These are phyloP conservation scores for Apamea epomidion DNA, from an alignment of 2,888 invertebrate species.

Conservation along the genomic window DNA sequence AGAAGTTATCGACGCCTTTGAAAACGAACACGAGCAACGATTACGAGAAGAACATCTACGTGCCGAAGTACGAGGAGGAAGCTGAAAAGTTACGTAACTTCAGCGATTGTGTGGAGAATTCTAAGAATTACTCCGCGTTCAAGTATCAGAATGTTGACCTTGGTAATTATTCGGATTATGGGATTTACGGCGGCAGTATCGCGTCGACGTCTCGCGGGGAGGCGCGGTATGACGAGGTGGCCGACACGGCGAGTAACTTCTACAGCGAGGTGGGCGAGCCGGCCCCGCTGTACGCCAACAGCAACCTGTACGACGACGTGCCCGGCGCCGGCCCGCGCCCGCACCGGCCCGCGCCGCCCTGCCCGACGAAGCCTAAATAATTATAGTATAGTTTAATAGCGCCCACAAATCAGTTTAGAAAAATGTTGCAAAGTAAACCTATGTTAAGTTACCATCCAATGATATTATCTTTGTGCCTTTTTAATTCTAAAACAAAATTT, in stretches of 20 bases:
- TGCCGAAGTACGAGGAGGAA: slow-evolving; percentile 83
- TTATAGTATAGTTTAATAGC: slow-evolving; percentile 37
- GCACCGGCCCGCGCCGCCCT: slow-evolving; percentile 91
- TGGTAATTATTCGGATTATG: slow-evolving; percentile 72
- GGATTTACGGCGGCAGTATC: slow-evolving; percentile 68
- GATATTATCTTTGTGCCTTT: slow-evolving; percentile 66
- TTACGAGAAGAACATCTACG: slow-evolving; percentile 87
- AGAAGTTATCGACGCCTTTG: slow-evolving; percentile 82
- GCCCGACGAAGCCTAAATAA: slow-evolving; percentile 84
- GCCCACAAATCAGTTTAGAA: slow-evolving; percentile 36
- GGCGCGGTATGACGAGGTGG: slow-evolving; percentile 83
- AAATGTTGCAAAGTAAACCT: slow-evolving; percentile 33
- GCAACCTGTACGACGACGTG: slow-evolving; percentile 85
- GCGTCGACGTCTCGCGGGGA: slow-evolving; percentile 72
- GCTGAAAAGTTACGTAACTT: slow-evolving; percentile 83
- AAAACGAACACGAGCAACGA: slow-evolving; percentile 74
- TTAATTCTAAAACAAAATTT: slow-evolving; percentile 55
- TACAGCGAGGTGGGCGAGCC: slow-evolving; percentile 84
- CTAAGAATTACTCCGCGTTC: slow-evolving; percentile 85
- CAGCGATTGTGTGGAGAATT: slow-evolving; percentile 83
- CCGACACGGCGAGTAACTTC: slow-evolving; percentile 82
- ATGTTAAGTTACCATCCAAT: slow-evolving; percentile 65
- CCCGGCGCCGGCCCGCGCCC: too few species aligned
- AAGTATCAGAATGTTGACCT: slow-evolving; percentile 85
- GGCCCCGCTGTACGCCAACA: slow-evolving; percentile 73